These are phyloP conservation scores for Psilanteris sp. DNA, from an alignment of 1,140 invertebrate species.

Conservation along the genomic window DNA sequence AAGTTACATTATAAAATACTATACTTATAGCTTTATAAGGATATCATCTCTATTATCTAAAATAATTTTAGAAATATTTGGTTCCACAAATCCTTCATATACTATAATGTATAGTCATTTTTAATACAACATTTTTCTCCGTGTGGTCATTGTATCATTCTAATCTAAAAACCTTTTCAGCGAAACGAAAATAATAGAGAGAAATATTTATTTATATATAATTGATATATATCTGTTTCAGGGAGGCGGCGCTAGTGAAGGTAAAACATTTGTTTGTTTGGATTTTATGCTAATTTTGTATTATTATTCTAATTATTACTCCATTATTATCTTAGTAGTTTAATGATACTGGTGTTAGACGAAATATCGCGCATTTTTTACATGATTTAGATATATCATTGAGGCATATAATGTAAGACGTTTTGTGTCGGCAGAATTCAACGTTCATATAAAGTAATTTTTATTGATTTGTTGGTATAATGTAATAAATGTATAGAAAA, in stretches of 20 bases:
- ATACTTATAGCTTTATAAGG: too few species aligned
- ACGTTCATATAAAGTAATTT: too few species aligned
- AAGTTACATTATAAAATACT: too few species aligned
- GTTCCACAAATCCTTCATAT: too few species aligned
- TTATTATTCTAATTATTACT: conserved; percentile 5
- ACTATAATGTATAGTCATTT: too few species aligned
- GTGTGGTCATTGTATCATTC: too few species aligned
- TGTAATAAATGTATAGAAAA: background rate
- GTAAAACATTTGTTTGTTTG: conserved; percentile 62
- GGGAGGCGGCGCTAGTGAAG: conserved; percentile 67
- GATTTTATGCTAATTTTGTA: conserved; percentile 11
- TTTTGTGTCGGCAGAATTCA: conserved; percentile 32
- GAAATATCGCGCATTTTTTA: conserved; percentile 29
- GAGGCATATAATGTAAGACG: conserved; percentile 27
- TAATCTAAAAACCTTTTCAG: too few species aligned
- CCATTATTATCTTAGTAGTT: conserved; percentile 49
- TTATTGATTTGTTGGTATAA: background rate
- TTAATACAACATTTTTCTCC: too few species aligned
- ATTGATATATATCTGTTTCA: conserved; percentile 69
- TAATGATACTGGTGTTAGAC: conserved; percentile 32
- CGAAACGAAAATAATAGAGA: too few species aligned
- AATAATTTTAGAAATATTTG: too few species aligned
- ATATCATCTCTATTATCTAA: too few species aligned
- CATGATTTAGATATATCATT: conserved; percentile 28
- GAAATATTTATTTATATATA: too few species aligned